These are phyloP conservation scores for Scaptomyza montana DNA, from an alignment of 1,140 invertebrate species.

Conservation along the genomic window DNA sequence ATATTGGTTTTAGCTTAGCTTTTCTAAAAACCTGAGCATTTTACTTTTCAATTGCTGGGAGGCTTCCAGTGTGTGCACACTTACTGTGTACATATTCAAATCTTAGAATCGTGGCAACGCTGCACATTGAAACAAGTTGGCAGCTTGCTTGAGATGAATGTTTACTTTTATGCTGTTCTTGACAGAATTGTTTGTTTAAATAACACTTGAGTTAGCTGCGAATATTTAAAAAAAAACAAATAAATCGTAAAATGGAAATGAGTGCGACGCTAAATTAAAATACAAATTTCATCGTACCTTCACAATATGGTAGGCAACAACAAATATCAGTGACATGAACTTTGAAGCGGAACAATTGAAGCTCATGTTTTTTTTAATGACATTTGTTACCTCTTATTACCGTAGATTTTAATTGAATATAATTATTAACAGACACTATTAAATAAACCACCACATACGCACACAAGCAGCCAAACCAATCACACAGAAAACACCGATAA, in stretches of 20 bases:
- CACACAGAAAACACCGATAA: neutral
- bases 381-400: conserved; percentile 28
- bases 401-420: conserved; percentile 9
- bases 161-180: conserved; percentile 44
- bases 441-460: conserved; percentile 8
- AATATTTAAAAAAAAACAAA: neutral
- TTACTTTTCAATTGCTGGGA: no score
- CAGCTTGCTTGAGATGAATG: conserved; percentile 20
- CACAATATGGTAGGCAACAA: conserved; percentile 26
- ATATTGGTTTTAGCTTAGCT: no score
- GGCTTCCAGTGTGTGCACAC: neutral
- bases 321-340: neutral
- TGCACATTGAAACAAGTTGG: conserved; percentile 19
- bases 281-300: neutral
- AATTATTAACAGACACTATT: conserved; percentile 12
- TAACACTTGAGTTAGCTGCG: neutral
- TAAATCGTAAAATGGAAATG: conserved; percentile 20
- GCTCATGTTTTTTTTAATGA: conserved; percentile 18
- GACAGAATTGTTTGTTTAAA: conserved; percentile 15
- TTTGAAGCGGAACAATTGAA: conserved; percentile 12
- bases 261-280: conserved; percentile 4
- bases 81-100: neutral
- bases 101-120: conserved; percentile 26
- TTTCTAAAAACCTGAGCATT: no score
- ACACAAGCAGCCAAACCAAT: neutral